Evolutionary conservation across 2,797 vertebrate genomes (phyloP).

Genomic region (Pseudochirops corinnae): DNA sequence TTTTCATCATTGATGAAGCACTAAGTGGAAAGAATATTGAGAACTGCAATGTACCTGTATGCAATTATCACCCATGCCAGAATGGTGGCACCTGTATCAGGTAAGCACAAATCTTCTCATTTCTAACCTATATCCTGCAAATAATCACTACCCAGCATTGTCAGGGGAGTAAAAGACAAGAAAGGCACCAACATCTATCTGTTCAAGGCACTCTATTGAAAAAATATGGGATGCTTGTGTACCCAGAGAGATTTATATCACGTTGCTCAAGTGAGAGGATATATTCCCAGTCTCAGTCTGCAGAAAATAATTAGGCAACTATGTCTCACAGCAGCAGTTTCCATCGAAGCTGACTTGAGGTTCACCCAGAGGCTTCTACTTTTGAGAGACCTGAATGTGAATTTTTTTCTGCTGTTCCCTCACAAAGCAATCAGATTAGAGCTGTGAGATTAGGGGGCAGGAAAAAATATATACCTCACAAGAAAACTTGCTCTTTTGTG

Average conservation of each 20-base stretch:
- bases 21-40: constrained; percentile 88
- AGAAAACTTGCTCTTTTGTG: neutral
- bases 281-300: constrained; percentile 26
- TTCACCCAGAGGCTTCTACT: constrained; percentile 11
- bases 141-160: neutral
- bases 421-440: constrained; percentile 28
- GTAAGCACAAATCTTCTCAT: constrained; percentile 78
- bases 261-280: constrained; percentile 17
- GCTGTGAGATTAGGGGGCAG: neutral
- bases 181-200: neutral
- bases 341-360: constrained; percentile 23
- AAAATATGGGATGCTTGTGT: constrained; percentile 8
- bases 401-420: constrained; percentile 32
- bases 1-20: constrained; percentile 88
- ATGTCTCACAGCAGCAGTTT: neutral
- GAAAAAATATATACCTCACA: neutral
- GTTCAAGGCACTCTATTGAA: constrained; percentile 11
- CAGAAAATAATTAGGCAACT: constrained; percentile 51
- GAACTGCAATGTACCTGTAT: constrained; percentile 89
- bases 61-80: constrained; percentile 88
- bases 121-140: neutral
- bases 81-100: constrained; percentile 91
- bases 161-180: constrained; percentile 32
- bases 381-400: constrained; percentile 29
- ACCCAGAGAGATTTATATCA: constrained; percentile 21